Base-by-base conservation (phyloP, 1,140 invertebrate species). In the Pseudomyrmex cubaensis region DNA sequence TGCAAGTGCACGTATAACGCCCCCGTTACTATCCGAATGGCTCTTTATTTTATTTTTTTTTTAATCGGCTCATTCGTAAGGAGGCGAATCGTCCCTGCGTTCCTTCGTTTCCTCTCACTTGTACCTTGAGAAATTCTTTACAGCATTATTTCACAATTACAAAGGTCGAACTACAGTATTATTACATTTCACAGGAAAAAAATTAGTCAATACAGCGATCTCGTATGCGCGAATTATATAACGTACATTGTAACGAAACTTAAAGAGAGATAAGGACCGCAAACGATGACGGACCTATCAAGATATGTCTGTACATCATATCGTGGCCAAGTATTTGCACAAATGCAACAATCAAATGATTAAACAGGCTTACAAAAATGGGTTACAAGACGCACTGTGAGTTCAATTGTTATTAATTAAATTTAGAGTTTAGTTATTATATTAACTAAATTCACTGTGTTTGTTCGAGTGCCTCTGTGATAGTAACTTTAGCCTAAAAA, bases 111-210 rank as follows among this genome's bases (percentile, higher is more conserved):
- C 66, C 22, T 57, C 12, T 54, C 22, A 59, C 48, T 76, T 85
- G 77, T 74, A 88, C 87, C 87, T 88, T 85, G 88, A 74, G 83
- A 85, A 83, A 88, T 85, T 35, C 75, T 88, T 82, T 88, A 80
- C 46, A 77, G 52, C 59, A 74, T 64, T 62, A 78, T 50, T 83
- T 9, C 78, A 73, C 72, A 85, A 66, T 69, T 78, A 85, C 15
- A 83, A 83, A 77, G 87, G 63, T 83, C 57, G 74, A 83, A 88
- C 73, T 85, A 78, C 10, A 25, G 1, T 70, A 80, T 13, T 72
- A 35, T 46, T 61, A 56, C 44, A 35, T 35, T 35, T 35, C 35
- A 35, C 35, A 35, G 35, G 7, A 5, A 20, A 20, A 59, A 57
- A 50, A 67, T 56, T 48, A 52, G 10, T 63, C 25, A 25, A n/a